Evolutionary conservation across 2,113 vertebrate species (phyloP).

Genomic region (Actenoides lindsayi): DNA sequence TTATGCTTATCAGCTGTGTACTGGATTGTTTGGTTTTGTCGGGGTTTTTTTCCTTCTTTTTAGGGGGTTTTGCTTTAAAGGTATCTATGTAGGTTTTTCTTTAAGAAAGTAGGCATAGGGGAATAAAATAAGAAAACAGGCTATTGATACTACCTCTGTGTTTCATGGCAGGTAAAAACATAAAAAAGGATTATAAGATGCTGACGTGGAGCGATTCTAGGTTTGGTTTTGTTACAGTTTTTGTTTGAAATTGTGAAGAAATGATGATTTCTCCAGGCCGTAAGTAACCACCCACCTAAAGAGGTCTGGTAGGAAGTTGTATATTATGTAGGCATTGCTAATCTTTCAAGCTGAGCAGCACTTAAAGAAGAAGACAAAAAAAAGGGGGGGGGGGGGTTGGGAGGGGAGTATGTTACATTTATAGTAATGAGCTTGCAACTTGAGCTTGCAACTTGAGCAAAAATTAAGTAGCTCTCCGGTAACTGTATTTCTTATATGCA

Average conservation of each 20-base stretch:
- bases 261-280: not conserved
- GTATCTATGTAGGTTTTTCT: constrained; percentile 17
- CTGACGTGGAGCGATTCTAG: not conserved
- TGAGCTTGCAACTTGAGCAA: not conserved
- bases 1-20: constrained; percentile 64
- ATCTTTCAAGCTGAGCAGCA: not conserved
- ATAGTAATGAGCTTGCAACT: not conserved
- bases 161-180: not conserved
- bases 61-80: not conserved
- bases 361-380: not conserved
- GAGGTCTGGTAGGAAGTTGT: not conserved
- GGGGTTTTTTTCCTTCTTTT: not conserved
- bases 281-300: not conserved
- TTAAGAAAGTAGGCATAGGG: not conserved
- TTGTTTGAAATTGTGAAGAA: not conserved
- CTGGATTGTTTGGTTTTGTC: not conserved
- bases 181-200: not conserved
- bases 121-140: not conserved
- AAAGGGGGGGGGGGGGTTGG: too few species aligned
- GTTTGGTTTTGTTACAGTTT: not conserved
- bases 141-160: not conserved
- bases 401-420: not conserved
- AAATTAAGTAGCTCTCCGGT: not conserved
- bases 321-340: not conserved
- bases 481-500: not conserved